phyloP scores from a whole-genome alignment of 2,113 vertebrate genomes.

The Antechinus stuartii region DNA sequence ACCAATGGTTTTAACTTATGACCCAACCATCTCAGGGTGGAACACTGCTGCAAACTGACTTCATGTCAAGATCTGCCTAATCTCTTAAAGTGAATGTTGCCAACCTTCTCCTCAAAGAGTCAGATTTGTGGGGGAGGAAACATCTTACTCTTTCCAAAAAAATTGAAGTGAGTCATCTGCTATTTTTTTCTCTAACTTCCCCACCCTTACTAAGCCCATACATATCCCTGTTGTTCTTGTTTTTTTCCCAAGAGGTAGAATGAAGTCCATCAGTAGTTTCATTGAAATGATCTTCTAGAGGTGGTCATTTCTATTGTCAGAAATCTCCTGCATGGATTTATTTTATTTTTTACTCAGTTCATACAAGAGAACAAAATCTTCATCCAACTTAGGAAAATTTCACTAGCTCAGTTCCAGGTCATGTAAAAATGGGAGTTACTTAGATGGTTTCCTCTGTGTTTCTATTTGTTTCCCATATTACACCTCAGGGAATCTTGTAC shows the following conservation, averaged over 20 bases:
- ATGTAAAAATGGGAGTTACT: neutral
- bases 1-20: conserved; percentile 30
- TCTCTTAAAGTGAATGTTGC: conserved; percentile 65
- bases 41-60: conserved; percentile 52
- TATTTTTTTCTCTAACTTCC: conserved; percentile 56
- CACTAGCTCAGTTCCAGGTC: neutral
- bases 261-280: neutral
- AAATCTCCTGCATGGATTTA: neutral
- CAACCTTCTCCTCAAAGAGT: neutral
- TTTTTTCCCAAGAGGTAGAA: neutral
- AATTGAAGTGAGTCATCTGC: conserved; percentile 65
- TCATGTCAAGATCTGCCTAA: conserved; percentile 70
- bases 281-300: neutral
- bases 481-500: neutral
- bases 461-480: neutral
- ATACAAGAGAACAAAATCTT: neutral
- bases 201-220: conserved; percentile 64
- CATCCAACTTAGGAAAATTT: neutral
- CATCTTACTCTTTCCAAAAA: conserved; percentile 60
- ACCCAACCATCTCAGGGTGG: conserved; percentile 42
- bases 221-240: neutral
- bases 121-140: conserved; percentile 55
- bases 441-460: neutral
- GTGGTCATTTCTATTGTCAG: neutral
- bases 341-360: neutral